Base-by-base conservation (phyloP, 2,888 invertebrate genomes). In the Zele albiditarsus region DNA sequence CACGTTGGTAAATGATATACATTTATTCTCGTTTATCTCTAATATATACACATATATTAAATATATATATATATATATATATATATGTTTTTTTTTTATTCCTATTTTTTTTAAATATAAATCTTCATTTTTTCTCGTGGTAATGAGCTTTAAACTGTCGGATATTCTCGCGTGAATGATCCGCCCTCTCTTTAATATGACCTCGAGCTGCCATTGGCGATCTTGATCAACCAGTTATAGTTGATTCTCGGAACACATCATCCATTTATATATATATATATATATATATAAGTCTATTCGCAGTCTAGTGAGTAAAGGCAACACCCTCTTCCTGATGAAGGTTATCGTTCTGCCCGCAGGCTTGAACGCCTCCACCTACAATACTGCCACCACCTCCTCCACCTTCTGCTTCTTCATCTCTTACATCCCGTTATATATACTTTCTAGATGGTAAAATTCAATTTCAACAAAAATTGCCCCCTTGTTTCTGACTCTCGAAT, bases 401-500 rank as follows among this genome's bases (percentile, higher is more conserved):
- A 75, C 77, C 63, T 42, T 57, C 63, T 49, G 66, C 77, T 72
- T 75, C 31, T 71, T 78, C 71, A 72, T 78, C 71, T 25, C 23
- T 42, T 42, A 58, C 60, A 42, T 68, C 38, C 33, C 66, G 25
- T 53, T 53, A 53, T 53, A 53, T 69, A 46, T 49, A 73, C 65
- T 58, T 71, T 67, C 66, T 70, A 71, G 49, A 71, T 71, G 63
- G 71, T 71, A 60, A 71, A 75, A 75, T 75, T 75, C 75, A 75
- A 75, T 75, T 75, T 75, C 49, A 71, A 75, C 71, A 62, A 62
- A 75, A 75, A 75, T 71, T 73, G 71, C 57, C 75, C 67, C 71
- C 71, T 75, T 75, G 75, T 75, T 75, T 71, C 67, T 75, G 71
- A 67, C 75, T 71, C 71, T 75, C 60, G 57, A 75, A 75, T 71